Evolutionary conservation across 2,113 vertebrate genomes (phyloP).

Genomic region (Strix aluco): DNA sequence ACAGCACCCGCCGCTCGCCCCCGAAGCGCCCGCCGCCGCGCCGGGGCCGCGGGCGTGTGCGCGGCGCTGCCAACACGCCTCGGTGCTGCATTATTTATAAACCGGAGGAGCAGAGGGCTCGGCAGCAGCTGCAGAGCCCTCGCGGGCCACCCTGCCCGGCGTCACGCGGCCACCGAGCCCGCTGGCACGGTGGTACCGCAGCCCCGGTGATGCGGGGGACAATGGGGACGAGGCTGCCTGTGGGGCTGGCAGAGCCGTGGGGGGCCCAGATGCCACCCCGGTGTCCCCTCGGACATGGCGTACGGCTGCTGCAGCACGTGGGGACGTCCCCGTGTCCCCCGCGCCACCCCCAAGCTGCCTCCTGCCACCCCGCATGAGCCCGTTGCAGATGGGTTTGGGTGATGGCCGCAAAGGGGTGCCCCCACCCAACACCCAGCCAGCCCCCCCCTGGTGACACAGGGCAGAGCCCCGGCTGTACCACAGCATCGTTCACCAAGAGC

Average conservation of each 20-base stretch:
- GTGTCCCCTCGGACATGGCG: not conserved
- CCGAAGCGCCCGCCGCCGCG: not conserved
- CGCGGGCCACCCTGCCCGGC: slow-evolving; percentile 20
- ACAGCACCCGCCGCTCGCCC: not conserved
- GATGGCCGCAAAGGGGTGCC: not conserved
- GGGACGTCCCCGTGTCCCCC: not conserved
- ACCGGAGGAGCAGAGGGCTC: slow-evolving; percentile 39
- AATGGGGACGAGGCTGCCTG: not conserved
- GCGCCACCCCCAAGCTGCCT: not conserved
- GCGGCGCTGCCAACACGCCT: slow-evolving; percentile 33
- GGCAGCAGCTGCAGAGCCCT: slow-evolving; percentile 64
- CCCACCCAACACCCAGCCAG: not conserved
- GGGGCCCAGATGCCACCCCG: not conserved
- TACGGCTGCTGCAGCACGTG: not conserved
- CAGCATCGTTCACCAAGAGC: not conserved
- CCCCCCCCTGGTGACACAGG: fast-evolving
- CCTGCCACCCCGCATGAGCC: not conserved
- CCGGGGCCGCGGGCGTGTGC: slow-evolving; percentile 23
- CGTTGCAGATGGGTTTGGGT: not conserved
- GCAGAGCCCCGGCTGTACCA: not conserved
- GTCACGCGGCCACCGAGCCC: slow-evolving; percentile 36
- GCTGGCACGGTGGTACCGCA: slow-evolving; percentile 9
- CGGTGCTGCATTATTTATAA: slow-evolving; percentile 75
- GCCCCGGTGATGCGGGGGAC: not conserved
- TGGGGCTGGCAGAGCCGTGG: not conserved